Evolutionary conservation across 2,888 invertebrate genomes (phyloP).

Genomic region (Perizoma affinitatum): DNA sequence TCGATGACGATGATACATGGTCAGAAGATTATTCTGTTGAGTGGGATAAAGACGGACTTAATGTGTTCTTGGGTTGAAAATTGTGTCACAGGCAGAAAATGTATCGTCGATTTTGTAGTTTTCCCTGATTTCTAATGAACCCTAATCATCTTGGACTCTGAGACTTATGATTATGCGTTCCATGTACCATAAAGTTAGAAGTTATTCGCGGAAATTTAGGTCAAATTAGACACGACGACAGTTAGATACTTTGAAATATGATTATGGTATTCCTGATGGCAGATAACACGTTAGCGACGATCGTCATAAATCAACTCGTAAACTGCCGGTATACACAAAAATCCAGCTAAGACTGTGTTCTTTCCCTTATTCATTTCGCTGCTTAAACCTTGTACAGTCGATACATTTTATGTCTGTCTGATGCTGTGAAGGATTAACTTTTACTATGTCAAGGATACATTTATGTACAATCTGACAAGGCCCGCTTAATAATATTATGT

Average conservation of each 20-base stretch:
- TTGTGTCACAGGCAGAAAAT: constrained; percentile 1
- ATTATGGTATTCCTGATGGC: background rate
- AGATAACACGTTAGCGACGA: background rate
- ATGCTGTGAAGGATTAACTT: constrained; percentile 3
- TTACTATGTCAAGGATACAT: constrained; percentile 8
- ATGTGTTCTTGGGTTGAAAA: background rate
- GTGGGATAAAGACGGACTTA: background rate
- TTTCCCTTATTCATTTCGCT: background rate
- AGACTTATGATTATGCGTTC: constrained; percentile 5
- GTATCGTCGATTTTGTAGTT: background rate
- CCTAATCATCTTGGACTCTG: constrained; percentile 1
- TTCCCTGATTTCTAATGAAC: constrained; percentile 1
- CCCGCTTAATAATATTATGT: too few relatives aligned
- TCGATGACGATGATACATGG: too few relatives aligned
- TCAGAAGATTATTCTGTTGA: background rate
- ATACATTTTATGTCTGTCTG: constrained; percentile 3
- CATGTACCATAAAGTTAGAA: constrained; percentile 14
- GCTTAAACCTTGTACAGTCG: constrained; percentile 3
- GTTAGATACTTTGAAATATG: constrained; percentile 1
- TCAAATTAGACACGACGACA: constrained; percentile 13
- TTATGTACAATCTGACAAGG: too few relatives aligned
- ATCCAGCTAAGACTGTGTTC: background rate
- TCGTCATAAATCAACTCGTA: background rate
- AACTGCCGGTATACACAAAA: background rate
- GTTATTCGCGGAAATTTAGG: constrained; percentile 16